phyloP scores from a whole-genome alignment of 2,888 invertebrate species.

The Proisotoma minuta region DNA sequence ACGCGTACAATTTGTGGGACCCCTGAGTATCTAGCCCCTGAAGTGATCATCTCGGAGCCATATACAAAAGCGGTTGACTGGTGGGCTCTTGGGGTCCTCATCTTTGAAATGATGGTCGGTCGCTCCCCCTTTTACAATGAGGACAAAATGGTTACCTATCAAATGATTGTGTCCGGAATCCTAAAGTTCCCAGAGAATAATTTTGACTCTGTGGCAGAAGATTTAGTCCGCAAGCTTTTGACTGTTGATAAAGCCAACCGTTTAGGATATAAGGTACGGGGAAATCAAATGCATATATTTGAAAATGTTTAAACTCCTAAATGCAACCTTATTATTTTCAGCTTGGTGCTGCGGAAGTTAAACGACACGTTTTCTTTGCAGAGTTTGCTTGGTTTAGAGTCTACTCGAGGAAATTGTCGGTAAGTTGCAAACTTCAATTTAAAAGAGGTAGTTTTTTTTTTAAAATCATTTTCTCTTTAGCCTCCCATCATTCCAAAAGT shows the following conservation, averaged over 20 bases:
- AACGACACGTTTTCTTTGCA: constrained; percentile 94
- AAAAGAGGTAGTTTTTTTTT: background rate
- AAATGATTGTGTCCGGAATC: constrained; percentile 90
- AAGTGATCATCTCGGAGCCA: constrained; percentile 95
- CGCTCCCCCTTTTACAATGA: constrained; percentile 89
- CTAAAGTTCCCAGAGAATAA: constrained; percentile 93
- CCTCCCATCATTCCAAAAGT: constrained; percentile 90
- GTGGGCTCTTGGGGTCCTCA: constrained; percentile 92
- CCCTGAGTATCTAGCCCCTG: constrained; percentile 93
- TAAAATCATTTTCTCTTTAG: constrained; percentile 53
- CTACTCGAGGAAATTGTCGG: constrained; percentile 72
- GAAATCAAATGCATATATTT: background rate
- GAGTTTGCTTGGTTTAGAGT: constrained; percentile 89
- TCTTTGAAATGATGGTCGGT: constrained; percentile 87
- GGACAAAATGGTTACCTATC: constrained; percentile 93
- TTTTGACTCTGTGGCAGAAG: constrained; percentile 89
- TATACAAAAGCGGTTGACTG: constrained; percentile 98
- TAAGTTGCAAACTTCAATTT: constrained; percentile 49
- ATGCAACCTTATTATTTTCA: constrained; percentile 4
- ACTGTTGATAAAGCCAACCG: constrained; percentile 88
- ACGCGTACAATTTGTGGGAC: constrained; percentile 72
- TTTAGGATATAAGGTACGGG: constrained; percentile 75
- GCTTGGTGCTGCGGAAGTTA: constrained; percentile 63
- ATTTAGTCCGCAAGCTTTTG: constrained; percentile 87
- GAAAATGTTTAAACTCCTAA: background rate